These are phyloP conservation scores for Neosilurus hyrtlii DNA, from an alignment of 2,797 vertebrate genomes.

Conservation along the genomic window DNA sequence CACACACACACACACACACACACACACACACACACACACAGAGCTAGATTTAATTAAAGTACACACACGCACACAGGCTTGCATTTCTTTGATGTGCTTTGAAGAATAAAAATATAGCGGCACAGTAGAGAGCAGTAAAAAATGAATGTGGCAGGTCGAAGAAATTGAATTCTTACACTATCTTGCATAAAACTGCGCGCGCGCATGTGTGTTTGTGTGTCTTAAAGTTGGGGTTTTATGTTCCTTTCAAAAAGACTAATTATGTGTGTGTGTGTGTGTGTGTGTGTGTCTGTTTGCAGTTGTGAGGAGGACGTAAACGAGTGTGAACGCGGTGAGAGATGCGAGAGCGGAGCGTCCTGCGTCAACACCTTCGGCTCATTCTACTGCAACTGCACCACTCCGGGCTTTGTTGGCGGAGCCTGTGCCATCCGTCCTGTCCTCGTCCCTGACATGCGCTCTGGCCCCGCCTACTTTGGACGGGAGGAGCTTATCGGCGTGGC, in stretches of 20 bases:
- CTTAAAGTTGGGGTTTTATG: background rate
- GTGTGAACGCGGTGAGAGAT: conserved; percentile 84
- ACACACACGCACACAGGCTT: background rate
- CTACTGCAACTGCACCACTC: conserved; percentile 92
- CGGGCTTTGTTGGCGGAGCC: conserved; percentile 86
- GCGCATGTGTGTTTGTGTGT: conserved; percentile 66
- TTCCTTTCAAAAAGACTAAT: background rate
- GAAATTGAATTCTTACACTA: background rate
- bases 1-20: background rate
- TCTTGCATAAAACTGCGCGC: background rate
- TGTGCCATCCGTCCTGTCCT: conserved; percentile 88
- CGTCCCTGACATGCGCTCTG: conserved; percentile 94
- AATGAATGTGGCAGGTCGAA: conserved; percentile 5
- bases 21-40: conserved; percentile 13
- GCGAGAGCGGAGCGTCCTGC: conserved; percentile 89
- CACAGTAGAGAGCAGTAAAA: conserved; percentile 6
- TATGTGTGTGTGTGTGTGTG: background rate
- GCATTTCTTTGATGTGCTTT: conserved; percentile 19
- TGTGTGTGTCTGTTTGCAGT: conserved; percentile 63
- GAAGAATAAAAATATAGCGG: conserved; percentile 10
- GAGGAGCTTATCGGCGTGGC: conserved; percentile 95
- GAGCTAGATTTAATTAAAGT: background rate
- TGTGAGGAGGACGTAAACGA: conserved; percentile 93
- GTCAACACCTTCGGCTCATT: conserved; percentile 93
- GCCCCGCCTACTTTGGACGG: conserved; percentile 88